phyloP scores from a whole-genome alignment of 2,113 vertebrate species.

The Spilogale gracilis region DNA sequence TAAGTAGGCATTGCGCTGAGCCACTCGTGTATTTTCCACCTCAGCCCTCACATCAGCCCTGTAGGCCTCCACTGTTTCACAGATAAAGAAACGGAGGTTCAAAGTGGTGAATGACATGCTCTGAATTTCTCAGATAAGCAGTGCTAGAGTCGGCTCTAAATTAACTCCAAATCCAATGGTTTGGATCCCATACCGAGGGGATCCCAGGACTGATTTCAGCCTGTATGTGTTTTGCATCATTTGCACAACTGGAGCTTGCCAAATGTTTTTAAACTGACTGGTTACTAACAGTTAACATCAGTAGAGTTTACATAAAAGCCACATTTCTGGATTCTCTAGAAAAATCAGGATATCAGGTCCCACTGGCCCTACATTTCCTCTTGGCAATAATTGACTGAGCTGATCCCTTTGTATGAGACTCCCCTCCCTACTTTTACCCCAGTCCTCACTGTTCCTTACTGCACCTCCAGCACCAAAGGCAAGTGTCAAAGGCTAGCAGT shows the following conservation, averaged over 20 bases:
- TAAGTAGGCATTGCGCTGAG: too few species aligned
- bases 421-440: neutral
- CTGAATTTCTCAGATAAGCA: neutral
- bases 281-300: neutral
- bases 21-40: too few species aligned
- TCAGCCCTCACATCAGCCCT: neutral
- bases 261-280: neutral
- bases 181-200: neutral
- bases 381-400: neutral
- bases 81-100: neutral
- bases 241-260: neutral
- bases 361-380: neutral
- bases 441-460: neutral
- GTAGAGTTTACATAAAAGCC: neutral
- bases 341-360: neutral
- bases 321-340: constrained; percentile 5
- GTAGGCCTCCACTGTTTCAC: neutral
- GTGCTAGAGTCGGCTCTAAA: neutral
- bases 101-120: neutral
- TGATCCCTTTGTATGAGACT: neutral
- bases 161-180: neutral
- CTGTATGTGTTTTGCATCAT: neutral
- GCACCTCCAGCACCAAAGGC: neutral
- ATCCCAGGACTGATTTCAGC: neutral
- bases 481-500: neutral